Evolutionary conservation across 2,888 invertebrate genomes (phyloP).

Genomic region (Protodeltote pygarga): DNA sequence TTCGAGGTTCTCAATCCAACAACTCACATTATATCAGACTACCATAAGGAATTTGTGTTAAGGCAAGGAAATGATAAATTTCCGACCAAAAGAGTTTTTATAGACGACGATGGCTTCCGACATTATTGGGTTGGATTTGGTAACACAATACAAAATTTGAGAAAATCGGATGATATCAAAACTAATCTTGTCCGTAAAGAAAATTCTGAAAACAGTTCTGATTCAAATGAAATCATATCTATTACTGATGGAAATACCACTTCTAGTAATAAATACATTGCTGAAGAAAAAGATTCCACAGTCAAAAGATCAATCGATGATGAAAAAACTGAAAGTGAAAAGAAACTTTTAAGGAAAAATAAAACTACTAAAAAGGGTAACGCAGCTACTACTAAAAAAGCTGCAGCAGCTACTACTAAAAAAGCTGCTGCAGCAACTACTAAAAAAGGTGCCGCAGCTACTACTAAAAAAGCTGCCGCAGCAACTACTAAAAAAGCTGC

Average conservation of each 20-base stretch:
- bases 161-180: slow-evolving; percentile 48
- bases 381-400: neutral
- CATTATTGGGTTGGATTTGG: slow-evolving; percentile 69
- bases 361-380: neutral
- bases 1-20: slow-evolving; percentile 67
- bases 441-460: too few relatives aligned
- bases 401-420: neutral
- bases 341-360: too few relatives aligned
- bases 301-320: neutral
- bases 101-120: slow-evolving; percentile 70
- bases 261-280: neutral
- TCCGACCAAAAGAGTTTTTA: slow-evolving; percentile 50
- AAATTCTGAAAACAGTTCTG: too few relatives aligned
- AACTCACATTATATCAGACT: slow-evolving; percentile 62
- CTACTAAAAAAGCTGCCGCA: too few relatives aligned
- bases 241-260: slow-evolving; percentile 4
- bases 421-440: too few relatives aligned
- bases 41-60: slow-evolving; percentile 64
- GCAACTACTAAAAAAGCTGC: too few relatives aligned
- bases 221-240: neutral
- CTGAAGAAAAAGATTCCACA: neutral
- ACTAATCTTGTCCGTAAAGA: neutral
- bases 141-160: slow-evolving; percentile 38
- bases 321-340: neutral
- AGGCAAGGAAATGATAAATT: slow-evolving; percentile 39